Conservation (phyloP, 2,888 invertebrate genomes). For the Polydrusus cervinus region DNA sequence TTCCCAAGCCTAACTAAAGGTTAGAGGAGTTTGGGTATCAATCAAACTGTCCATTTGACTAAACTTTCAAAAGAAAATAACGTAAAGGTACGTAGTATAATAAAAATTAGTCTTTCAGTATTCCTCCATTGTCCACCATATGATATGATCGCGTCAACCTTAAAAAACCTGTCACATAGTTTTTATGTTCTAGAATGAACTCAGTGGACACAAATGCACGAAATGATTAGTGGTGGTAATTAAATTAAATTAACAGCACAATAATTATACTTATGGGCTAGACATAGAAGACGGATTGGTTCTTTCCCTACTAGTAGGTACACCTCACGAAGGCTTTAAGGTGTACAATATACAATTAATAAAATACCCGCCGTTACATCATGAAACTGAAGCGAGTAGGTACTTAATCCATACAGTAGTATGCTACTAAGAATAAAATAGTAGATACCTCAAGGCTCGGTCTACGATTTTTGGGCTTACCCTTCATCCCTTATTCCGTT, state of each 20-base stretch:
- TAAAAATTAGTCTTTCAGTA: too few species aligned
- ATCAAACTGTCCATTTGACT: too few species aligned
- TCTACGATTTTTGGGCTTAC: constrained; percentile 49
- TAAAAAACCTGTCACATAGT: too few species aligned
- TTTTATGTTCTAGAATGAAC: too few species aligned
- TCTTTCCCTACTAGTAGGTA: neutral
- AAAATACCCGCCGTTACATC: too few species aligned
- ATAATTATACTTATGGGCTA: neutral
- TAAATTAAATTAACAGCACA: neutral
- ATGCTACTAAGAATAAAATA: neutral
- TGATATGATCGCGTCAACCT: too few species aligned
- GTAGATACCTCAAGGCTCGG: constrained; percentile 28
- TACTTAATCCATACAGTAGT: neutral
- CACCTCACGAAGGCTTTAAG: neutral
- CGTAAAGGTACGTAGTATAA: too few species aligned
- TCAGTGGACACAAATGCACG: neutral
- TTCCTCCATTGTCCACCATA: too few species aligned
- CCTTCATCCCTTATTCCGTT: constrained; percentile 78
- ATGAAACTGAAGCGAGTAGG: neutral
- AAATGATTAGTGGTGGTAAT: neutral
- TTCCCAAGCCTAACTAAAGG: too few species aligned
- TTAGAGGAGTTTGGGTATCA: too few species aligned
- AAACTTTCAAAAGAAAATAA: too few species aligned
- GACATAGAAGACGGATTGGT: neutral
- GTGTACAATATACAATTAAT: too few species aligned